Base-by-base conservation (phyloP, 2,888 invertebrate species). In the Conomelus anceps region DNA sequence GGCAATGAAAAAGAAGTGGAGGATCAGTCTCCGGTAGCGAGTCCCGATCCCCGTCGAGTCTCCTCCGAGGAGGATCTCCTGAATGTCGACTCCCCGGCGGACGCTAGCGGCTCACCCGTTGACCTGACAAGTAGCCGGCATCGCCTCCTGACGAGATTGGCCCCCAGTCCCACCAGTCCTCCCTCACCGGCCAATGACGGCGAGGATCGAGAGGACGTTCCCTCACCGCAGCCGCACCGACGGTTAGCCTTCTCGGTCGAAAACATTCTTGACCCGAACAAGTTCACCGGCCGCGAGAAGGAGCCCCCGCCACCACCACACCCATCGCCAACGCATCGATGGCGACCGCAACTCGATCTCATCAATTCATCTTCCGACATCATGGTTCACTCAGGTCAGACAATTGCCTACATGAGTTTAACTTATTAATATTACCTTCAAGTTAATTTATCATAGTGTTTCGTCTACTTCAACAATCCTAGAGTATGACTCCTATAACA, bases 221-320 rank as follows among this genome's bases (percentile, higher is more conserved):
- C 91, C 92, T 92, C 87, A 92, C 92, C 87, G 91, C 92, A 89
- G 90, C 91, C 84, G 92, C 92, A 63, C 91, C 92, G 90, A 91
- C 90, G 95, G 91, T 95, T 98, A 91, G 97, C 98, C 22, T 98
- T 98, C 93, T 97, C 97, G 6, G 98, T 98, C 23, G 98, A 98
- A 94, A 98, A 98, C 92, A 98, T 98, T 91, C 94, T 98, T 91
- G 98, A 98, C 93, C 98, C 98, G 3, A 98, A 96, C 92, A 98
- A 98, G 94, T 98, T 98, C 93, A 98, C 97, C 24, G 97, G 97
- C 29, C 91, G 90, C 84, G 89, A 90, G 34, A 88, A 89, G 86
- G 89, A 89, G 23, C 24, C 86, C 4, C 89, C 87, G 20, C 88
- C 89, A 11, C 88, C 87, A 22, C 88, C 87, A 23, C 86, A 89